Conservation (phyloP, 2,113 vertebrate species). For the Pangasianodon hypophthalmus region DNA sequence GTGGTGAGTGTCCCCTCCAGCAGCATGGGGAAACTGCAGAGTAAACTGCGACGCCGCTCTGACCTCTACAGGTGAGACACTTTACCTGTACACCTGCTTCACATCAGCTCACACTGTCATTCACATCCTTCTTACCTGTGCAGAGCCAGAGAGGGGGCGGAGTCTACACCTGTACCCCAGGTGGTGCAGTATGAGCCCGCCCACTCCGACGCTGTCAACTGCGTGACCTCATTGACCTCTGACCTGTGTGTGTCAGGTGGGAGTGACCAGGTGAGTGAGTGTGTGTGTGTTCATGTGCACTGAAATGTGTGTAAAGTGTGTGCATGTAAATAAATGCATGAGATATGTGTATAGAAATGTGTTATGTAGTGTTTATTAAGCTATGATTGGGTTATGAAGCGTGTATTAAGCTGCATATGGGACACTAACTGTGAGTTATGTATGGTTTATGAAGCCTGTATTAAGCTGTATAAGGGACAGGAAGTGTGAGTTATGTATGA, state of each 20-base stretch:
- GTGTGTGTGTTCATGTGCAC: not conserved
- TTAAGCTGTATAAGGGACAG: not conserved
- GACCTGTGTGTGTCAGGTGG: slow-evolving; percentile 91
- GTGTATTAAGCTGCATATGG: not conserved
- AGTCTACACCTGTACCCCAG: slow-evolving; percentile 55
- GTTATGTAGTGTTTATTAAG: not conserved
- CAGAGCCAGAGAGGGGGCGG: slow-evolving; percentile 68
- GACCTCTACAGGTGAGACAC: slow-evolving; percentile 81
- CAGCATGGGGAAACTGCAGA: slow-evolving; percentile 91
- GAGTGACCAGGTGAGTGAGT: slow-evolving; percentile 83
- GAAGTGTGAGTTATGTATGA: not conserved
- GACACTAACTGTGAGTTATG: not conserved
- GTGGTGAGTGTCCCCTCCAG: slow-evolving; percentile 16
- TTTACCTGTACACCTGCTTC: not conserved
- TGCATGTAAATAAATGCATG: not conserved
- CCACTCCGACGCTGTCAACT: slow-evolving; percentile 79
- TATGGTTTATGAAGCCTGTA: not conserved
- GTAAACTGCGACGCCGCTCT: slow-evolving; percentile 81
- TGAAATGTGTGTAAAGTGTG: not conserved
- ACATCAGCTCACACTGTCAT: too few relatives aligned
- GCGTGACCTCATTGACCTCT: slow-evolving; percentile 80
- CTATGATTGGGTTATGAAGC: not conserved
- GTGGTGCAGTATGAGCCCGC: slow-evolving; percentile 73
- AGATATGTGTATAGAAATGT: not conserved
- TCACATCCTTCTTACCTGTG: slow-evolving; percentile 60